Evolutionary conservation across 2,797 vertebrate species (phyloP), one percentile per base, ranked within the genome.

Genomic region (Lemur catta): DNA sequence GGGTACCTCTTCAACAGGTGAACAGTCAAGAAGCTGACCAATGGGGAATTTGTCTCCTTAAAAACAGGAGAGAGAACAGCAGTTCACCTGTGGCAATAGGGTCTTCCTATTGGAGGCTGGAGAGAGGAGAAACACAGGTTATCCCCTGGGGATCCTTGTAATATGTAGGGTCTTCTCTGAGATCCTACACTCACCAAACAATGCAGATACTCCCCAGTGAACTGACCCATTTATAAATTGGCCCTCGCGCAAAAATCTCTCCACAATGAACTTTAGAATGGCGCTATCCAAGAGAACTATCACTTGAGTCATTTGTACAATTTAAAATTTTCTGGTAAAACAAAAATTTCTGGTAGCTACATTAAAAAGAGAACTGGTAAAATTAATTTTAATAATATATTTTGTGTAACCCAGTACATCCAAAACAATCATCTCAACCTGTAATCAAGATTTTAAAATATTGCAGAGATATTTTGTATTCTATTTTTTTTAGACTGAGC

Each of bases 251-350:
- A 10, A 9, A 38, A 46, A 5, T 28, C 52, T 59, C 24, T 38
- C 65, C 63, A 6, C 17, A 28, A 2, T 57, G 59, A 80, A 8
- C 55, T 57, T 46, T 17, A 24, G 14, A 59, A 10, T 8, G n/a
- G 57, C 1, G 0, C 26, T 18, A 0, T 30, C 71, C 33, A 14
- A 35, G 41, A 61, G 22, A 38, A 50, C 8, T 24, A 20, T 13
- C 43, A 35, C 0, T 0, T 0, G 59, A 30, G 7, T 71, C 33
- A 24, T 10, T 46, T 0, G 17, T 3, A 1, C 7, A 28, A 30
- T 17, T 15, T 3, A 61, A 9, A 11, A 20, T 9, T 17, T 69
- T 61, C 33, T 65, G 63, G 33, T 63, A 63, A 63, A 33, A 57
- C 43, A 57, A 57, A 55, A 22, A 3, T 24, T 41, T 72, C n/a